Evolutionary conservation across 2,888 invertebrate species (phyloP).

Genomic region (Gortyna flavago): DNA sequence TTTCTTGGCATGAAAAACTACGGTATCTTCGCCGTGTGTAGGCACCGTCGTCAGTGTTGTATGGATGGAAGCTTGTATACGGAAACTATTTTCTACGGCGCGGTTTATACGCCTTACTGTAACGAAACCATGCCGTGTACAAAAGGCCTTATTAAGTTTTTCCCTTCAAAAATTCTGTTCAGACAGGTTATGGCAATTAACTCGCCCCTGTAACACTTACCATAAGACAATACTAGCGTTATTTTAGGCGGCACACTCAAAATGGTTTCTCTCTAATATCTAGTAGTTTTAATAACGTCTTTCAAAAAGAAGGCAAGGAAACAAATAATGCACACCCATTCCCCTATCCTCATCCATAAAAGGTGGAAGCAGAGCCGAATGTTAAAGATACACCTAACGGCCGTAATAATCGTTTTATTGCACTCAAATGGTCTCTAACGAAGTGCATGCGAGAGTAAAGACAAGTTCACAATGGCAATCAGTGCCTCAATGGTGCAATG

Average conservation of each 20-base stretch:
- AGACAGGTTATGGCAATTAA: background rate
- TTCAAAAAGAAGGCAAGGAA: background rate
- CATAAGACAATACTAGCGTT: background rate
- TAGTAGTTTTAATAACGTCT: background rate
- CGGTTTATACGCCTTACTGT: background rate
- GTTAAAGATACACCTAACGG: constrained; percentile 66
- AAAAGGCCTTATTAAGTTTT: background rate
- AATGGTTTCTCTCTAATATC: background rate
- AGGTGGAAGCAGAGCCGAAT: constrained; percentile 62
- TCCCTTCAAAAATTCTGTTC: background rate
- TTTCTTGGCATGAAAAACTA: too few relatives aligned
- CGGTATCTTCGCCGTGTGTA: too few relatives aligned
- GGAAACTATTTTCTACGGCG: too few relatives aligned
- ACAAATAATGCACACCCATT: constrained; percentile 13
- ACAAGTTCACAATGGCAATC: constrained; percentile 14
- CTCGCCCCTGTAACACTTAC: background rate
- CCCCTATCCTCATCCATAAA: constrained; percentile 41
- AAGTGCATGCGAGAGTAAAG: constrained; percentile 64
- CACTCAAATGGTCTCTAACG: constrained; percentile 62
- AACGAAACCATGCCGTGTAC: too few relatives aligned
- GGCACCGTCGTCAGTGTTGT: too few relatives aligned
- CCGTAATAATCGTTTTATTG: constrained; percentile 65
- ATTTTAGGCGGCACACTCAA: background rate
- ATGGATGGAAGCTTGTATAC: background rate
- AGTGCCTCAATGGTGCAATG: background rate